Percentiles rank a stretch among this genome's conserved stretches.
These are phyloP conservation scores for Pachycephala philippinensis DNA, from an alignment of 2,113 vertebrate genomes.

Conservation along the genomic window DNA sequence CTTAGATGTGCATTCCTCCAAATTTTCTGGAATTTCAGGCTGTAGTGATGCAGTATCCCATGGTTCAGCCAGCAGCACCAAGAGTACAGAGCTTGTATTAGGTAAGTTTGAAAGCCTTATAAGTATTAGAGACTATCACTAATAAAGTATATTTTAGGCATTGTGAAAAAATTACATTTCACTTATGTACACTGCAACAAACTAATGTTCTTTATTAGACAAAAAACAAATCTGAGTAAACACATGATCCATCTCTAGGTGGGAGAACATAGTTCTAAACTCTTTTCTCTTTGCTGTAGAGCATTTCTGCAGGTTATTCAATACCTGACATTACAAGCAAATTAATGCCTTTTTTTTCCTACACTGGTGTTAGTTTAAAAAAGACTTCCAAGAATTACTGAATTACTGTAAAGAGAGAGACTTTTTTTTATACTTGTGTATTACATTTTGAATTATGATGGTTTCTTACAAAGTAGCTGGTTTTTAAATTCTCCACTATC, in stretches of 20 bases:
- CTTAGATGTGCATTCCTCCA: slow-evolving; percentile 90
- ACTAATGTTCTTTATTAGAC: background rate
- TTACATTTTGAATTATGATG: background rate
- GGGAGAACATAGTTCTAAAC: background rate
- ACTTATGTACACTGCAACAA: background rate
- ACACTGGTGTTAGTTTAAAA: background rate
- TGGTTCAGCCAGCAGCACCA: slow-evolving; percentile 88
- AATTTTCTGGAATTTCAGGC: slow-evolving; percentile 93
- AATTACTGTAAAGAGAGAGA: background rate
- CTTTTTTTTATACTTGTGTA: background rate
- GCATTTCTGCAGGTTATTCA: background rate
- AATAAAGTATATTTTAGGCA: background rate
- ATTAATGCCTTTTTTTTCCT: background rate
- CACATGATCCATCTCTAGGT: background rate
- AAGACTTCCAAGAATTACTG: background rate
- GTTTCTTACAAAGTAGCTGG: background rate
- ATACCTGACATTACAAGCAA: background rate
- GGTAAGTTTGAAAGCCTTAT: slow-evolving; percentile 70
- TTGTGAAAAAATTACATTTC: background rate
- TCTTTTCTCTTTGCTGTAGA: background rate
- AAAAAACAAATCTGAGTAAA: background rate
- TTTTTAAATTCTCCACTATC: background rate
- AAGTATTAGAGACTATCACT: background rate
- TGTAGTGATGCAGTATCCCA: slow-evolving; percentile 94
- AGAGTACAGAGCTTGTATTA: slow-evolving; percentile 87